These are phyloP conservation scores for Colinus virginianus DNA, from an alignment of 2,113 vertebrate species.

Conservation along the genomic window DNA sequence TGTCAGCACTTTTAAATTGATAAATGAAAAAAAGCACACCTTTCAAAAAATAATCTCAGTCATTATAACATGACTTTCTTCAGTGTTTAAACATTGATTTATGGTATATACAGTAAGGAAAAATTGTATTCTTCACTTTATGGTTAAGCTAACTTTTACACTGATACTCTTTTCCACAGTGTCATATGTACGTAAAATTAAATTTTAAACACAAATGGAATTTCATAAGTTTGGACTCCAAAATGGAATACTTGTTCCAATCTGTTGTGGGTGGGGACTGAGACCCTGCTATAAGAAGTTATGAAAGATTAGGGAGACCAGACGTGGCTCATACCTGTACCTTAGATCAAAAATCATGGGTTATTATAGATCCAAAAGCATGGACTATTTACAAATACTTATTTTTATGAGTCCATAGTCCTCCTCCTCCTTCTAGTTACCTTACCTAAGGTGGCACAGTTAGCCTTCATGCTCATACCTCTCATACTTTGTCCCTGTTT, in stretches of 20 bases:
- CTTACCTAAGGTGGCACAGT: not conserved
- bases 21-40: conserved; percentile 30
- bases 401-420: not conserved
- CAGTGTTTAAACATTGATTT: conserved; percentile 34
- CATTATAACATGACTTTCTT: conserved; percentile 43
- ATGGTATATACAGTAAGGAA: conserved; percentile 20
- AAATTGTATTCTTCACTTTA: conserved; percentile 14
- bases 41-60: conserved; percentile 24
- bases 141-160: not conserved
- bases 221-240: not conserved
- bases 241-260: not conserved
- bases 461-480: not conserved
- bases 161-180: not conserved
- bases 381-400: not conserved
- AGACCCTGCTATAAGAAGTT: not conserved
- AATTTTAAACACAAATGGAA: conserved; percentile 40
- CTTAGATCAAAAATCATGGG: not conserved
- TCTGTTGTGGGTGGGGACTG: not conserved
- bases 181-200: not conserved
- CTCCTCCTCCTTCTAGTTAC: not conserved
- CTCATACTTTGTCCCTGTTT: not conserved
- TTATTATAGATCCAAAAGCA: not conserved
- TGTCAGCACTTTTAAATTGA: conserved; percentile 63
- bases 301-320: not conserved
- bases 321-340: not conserved